phyloP scores from a whole-genome alignment of 2,888 invertebrate species.

The Netelia virgata region DNA sequence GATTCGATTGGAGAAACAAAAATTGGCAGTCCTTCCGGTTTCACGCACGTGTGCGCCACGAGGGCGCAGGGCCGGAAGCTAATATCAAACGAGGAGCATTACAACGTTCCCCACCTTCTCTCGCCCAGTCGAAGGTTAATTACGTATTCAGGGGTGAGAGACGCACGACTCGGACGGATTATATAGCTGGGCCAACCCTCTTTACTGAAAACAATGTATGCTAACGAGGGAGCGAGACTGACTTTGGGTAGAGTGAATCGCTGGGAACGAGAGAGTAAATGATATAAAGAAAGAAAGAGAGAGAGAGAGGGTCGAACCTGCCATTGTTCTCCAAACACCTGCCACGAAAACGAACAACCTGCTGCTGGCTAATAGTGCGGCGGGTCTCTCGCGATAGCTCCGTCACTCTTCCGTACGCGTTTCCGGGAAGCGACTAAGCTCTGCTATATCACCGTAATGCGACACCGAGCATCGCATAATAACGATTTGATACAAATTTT shows the following conservation, averaged over 20 bases:
- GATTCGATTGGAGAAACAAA: slow-evolving; percentile 28
- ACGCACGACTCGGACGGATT: slow-evolving; percentile 47
- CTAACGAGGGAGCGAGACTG: slow-evolving; percentile 33
- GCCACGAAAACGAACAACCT: slow-evolving; percentile 67
- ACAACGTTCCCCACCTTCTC: slow-evolving; percentile 9
- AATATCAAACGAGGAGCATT: slow-evolving; percentile 48
- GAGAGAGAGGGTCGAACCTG: slow-evolving; percentile 41
- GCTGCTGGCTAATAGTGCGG: slow-evolving; percentile 52
- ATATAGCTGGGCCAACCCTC: slow-evolving; percentile 32
- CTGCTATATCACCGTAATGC: slow-evolving; percentile 19
- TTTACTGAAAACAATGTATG: slow-evolving; percentile 49
- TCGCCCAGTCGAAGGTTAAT: slow-evolving; percentile 37
- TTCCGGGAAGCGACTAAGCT: slow-evolving; percentile 71
- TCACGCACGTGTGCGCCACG: slow-evolving; percentile 62
- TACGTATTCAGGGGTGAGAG: slow-evolving; percentile 58
- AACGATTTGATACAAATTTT: slow-evolving; percentile 56
- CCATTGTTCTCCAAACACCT: slow-evolving; percentile 70
- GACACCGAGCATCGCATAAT: slow-evolving; percentile 37
- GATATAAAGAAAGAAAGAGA: slow-evolving; percentile 29
- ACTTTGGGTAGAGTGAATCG: slow-evolving; percentile 1
- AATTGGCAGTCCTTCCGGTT: slow-evolving; percentile 3
- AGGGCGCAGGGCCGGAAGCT: slow-evolving; percentile 38
- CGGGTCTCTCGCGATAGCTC: slow-evolving; percentile 32
- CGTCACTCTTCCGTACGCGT: slow-evolving; percentile 39
- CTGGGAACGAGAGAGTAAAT: slow-evolving; percentile 13